phyloP scores from a whole-genome alignment of 1,140 invertebrate species.

The Zaprionus kolodkinae region DNA sequence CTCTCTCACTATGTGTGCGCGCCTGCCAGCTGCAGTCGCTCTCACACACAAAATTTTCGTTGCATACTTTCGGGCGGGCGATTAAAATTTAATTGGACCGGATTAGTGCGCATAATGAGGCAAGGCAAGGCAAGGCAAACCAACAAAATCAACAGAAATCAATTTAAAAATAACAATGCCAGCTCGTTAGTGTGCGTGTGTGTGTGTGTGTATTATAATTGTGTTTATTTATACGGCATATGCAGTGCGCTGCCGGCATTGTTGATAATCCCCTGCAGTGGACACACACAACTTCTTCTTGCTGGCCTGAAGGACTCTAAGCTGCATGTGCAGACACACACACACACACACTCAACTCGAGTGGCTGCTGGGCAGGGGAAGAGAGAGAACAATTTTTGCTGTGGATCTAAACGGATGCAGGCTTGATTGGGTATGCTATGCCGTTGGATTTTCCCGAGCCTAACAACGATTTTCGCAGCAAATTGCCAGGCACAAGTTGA shows the following conservation, averaged over 20 bases:
- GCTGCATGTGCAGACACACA: not conserved
- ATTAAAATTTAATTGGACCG: not conserved
- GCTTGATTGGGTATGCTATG: slow-evolving; percentile 21
- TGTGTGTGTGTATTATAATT: not conserved
- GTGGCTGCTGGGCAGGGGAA: not conserved
- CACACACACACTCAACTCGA: not conserved
- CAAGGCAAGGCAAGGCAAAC: not conserved
- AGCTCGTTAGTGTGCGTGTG: not conserved
- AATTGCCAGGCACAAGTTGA: not conserved
- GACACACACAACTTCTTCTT: slow-evolving; percentile 4
- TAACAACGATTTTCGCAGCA: not conserved
- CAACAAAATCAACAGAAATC: slow-evolving; percentile 1
- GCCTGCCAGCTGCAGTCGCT: slow-evolving; percentile 12
- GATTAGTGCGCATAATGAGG: not conserved
- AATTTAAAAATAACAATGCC: slow-evolving; percentile 4
- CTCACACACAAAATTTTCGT: not conserved
- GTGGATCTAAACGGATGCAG: not conserved
- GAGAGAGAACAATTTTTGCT: not conserved
- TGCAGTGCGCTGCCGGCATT: not conserved
- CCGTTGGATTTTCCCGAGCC: not conserved
- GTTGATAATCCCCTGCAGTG: not conserved
- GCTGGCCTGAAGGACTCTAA: not conserved
- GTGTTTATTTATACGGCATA: slow-evolving; percentile 2
- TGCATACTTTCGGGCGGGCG: slow-evolving; percentile 64
- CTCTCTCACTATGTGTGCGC: not conserved